phyloP scores from a whole-genome alignment of 2,113 vertebrate species.

The Naja naja region DNA sequence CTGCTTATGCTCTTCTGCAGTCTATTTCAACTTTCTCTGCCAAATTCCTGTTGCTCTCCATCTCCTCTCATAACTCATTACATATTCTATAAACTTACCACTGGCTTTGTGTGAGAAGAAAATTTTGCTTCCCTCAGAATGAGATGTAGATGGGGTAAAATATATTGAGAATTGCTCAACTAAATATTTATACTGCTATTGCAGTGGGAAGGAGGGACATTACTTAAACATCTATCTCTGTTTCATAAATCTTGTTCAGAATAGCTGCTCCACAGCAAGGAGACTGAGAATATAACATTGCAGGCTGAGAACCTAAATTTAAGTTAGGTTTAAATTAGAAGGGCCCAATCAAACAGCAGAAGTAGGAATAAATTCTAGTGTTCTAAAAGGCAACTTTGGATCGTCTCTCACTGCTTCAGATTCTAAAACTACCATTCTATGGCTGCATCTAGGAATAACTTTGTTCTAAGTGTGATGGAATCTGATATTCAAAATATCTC shows the following conservation, averaged over 20 bases:
- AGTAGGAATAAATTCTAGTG: not conserved
- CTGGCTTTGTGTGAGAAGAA: not conserved
- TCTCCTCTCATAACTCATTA: not conserved
- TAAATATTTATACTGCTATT: not conserved
- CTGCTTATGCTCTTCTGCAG: not conserved
- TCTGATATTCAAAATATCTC: not conserved
- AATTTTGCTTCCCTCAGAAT: not conserved
- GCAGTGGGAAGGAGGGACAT: not conserved
- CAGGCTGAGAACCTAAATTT: not conserved
- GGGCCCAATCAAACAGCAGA: not conserved
- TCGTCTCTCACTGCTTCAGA: not conserved
- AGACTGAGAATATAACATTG: not conserved
- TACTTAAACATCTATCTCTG: not conserved
- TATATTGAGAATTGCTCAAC: not conserved
- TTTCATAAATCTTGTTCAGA: not conserved
- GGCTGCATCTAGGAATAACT: not conserved
- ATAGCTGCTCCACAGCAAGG: not conserved
- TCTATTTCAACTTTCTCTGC: not conserved
- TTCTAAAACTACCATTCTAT: not conserved
- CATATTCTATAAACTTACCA: too few species aligned
- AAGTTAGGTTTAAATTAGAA: not conserved
- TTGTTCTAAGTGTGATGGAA: not conserved
- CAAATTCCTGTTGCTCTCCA: not conserved
- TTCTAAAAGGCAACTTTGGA: not conserved
- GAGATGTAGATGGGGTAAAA: not conserved